Conservation (phyloP, 2,888 invertebrate species). For the Venustoraphidia nigricollis region DNA sequence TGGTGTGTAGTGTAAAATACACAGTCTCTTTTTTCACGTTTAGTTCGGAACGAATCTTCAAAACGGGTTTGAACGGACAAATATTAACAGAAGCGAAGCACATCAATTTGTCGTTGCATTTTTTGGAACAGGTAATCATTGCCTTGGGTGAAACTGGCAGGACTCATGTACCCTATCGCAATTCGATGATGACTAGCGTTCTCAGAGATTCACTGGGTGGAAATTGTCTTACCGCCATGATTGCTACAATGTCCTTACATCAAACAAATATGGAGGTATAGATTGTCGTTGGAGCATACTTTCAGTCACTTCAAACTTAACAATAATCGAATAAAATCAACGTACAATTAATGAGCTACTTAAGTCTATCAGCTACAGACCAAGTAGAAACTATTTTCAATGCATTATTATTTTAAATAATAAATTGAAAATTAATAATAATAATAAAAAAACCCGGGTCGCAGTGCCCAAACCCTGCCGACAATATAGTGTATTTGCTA, state of each 20-base stretch:
- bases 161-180: constrained; percentile 30
- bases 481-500: too few species aligned
- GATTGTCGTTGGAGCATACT: neutral
- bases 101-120: constrained; percentile 38
- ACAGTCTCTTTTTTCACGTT: constrained; percentile 5
- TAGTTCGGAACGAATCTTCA: constrained; percentile 34
- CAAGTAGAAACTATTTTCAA: too few species aligned
- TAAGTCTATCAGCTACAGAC: too few species aligned
- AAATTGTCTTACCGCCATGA: constrained; percentile 36
- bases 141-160: constrained; percentile 25
- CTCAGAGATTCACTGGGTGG: constrained; percentile 35
- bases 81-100: constrained; percentile 33
- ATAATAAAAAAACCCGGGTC: too few species aligned
- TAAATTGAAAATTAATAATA: too few species aligned
- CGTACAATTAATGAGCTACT: neutral
- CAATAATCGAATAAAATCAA: neutral
- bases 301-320: neutral
- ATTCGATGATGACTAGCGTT: constrained; percentile 35
- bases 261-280: constrained; percentile 20
- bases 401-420: too few species aligned
- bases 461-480: too few species aligned
- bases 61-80: constrained; percentile 28
- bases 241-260: constrained; percentile 29
- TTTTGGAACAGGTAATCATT: constrained; percentile 33
- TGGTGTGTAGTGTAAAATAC: too few species aligned